A percentile compares a stretch with the other conserved stretches of the same genome.
Evolutionary conservation across 2,113 vertebrate genomes (phyloP).

Genomic region (Nycticebus coucang): DNA sequence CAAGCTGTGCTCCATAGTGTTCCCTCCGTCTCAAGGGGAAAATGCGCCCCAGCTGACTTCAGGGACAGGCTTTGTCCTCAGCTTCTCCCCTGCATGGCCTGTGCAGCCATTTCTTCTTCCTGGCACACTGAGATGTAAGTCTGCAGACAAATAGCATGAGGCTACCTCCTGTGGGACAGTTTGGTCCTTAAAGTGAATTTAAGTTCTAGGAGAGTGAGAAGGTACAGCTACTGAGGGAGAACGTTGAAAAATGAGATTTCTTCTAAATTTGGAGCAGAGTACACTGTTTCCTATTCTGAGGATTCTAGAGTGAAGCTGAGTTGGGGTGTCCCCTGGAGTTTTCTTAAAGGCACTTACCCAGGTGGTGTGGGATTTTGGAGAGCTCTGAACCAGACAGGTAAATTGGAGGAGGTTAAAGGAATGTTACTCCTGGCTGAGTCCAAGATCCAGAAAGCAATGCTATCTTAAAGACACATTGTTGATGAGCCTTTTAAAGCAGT

Average conservation of each 20-base stretch:
- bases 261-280: neutral
- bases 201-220: slow-evolving; percentile 65
- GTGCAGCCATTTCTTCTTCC: too few relatives aligned
- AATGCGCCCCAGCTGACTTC: neutral
- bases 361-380: neutral
- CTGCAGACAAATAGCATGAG: neutral
- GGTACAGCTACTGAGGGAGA: slow-evolving; percentile 38
- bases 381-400: neutral
- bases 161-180: slow-evolving; percentile 45
- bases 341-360: neutral
- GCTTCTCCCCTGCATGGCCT: too few relatives aligned
- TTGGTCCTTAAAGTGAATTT: slow-evolving; percentile 46
- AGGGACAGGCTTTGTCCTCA: neutral
- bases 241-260: slow-evolving; percentile 46
- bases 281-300: neutral
- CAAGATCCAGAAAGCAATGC: neutral
- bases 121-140: too few relatives aligned
- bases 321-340: neutral
- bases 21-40: neutral
- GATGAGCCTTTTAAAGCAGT: neutral
- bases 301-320: neutral
- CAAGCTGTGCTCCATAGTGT: neutral
- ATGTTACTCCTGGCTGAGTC: neutral
- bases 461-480: neutral
- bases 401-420: neutral